Evolutionary conservation across 2,888 invertebrate genomes (phyloP), one percentile per base, ranked within the genome.

Genomic region (Chromoteleia sp.): DNA sequence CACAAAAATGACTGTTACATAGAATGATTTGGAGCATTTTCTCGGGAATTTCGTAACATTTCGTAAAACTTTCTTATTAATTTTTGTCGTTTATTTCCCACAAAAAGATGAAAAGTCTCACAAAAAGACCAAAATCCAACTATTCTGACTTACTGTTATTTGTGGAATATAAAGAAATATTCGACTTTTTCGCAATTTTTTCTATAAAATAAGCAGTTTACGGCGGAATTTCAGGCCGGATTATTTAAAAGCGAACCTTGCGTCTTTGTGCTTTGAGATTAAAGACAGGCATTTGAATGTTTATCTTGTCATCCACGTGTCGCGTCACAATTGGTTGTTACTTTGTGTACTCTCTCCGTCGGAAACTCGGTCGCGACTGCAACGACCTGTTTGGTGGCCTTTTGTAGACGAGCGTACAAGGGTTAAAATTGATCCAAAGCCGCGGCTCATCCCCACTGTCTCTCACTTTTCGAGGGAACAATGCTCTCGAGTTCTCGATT

Each of bases 221-320:
- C 17, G 5, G 0, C n/a, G 15, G 25, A 41, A 54, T 41, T 15
- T 17, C n/a, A 25, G 25, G 1, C 41, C n/a, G 12, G 41, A 29
- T 54, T 17, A 54, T 67, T 67, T 25, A 67, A 68, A 56, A 54
- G 43, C 30, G 41, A 41, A 19, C 12, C 1, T 5, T 6, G 6
- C 29, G 48, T 39, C 70, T 71, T 59, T 71, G 70, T 59, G 21
- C 59, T 56, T 71, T 25, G 71, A 71, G 61, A 71, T 71, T 59
- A 59, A 59, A 36, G 48, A 59, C 58, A 33, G 8, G 39, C 50
- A 36, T 63, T 63, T 43, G 58, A 67, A 39, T 75, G 58, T 76
- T 76, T 76, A 59, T 76, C 67, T 68, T 68, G 75, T 59, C 59
- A 76, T 76, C 75, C 75, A 52, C 59, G 67, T 68, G 65, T 76